Evolutionary conservation across 2,888 invertebrate species (phyloP), one percentile per base, ranked within the genome.

Genomic region (Oscheius sp.): DNA sequence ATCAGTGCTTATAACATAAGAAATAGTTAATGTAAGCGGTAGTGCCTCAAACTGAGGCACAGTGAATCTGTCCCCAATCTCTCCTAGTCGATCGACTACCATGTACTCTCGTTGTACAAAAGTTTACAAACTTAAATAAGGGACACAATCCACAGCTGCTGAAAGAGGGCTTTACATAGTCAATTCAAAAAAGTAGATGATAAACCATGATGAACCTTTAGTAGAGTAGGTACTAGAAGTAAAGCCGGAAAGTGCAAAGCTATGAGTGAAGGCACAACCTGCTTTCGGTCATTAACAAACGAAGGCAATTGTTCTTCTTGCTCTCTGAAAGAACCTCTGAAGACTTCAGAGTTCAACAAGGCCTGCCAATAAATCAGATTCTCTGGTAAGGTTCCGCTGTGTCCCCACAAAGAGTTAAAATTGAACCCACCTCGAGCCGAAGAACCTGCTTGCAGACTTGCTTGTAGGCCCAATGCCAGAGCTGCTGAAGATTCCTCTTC

Each of bases 401-500:
- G 58, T 53, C 10, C 29, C 10, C n/a, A 3, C 53, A 60, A 50
- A 51, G 50, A 65, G 35, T 10, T n/a, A 29, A 65, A 50, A 50
- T 21, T 35, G 33, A 37, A 58, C 60, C n/a, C 21, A 87, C 87
- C 85, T 84, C 81, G 65, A 86, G 84, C 50, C 87, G 87, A n/a
- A 83, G 78, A 66, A 68, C 68, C 37, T 85, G 80, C 53, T 84
- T 85, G 73, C 87, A 87, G 35, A 85, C 87, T 77, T 84, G 78
- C 73, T 83, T 81, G 63, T 87, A 87, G 0, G 87, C 87, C 77
- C 79, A 82, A 55, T 83, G 85, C 87, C 87, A 87, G 32, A 87
- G 70, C 35, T 84, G 80, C 47, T 81, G 79, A 33, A 72, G 74
- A 57, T 82, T 79, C 11, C 71, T 29, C 50, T 79, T 75, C 66